Base-by-base conservation (phyloP, 2,113 vertebrate genomes). In the Centropus unirufus region DNA sequence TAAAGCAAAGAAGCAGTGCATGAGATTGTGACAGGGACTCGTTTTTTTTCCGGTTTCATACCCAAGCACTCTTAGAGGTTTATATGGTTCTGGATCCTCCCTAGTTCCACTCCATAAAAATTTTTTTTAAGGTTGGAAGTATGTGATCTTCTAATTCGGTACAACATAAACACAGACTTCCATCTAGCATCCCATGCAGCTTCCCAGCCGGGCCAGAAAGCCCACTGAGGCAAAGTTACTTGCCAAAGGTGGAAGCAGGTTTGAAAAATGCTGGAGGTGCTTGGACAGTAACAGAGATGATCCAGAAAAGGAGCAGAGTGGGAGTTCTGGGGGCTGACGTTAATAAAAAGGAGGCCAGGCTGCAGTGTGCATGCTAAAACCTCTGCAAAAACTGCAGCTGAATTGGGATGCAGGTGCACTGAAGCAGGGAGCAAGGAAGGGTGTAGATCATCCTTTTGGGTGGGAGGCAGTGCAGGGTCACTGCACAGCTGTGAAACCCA, bases 401-500 rank as follows among this genome's bases (percentile, higher is more conserved):
- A 54, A 6, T 7, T 23, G 72, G 32, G 46, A 66, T 46, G 68
- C 76, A 89, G 52, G 55, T 89, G 79, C 82, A 72, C 23, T 24
- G 73, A 34, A 70, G 24, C 52, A 69, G 62, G 52, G 80, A 73
- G 72, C 15, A 74, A 66, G 19, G 17, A 57, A 80, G 30, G 7
- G 32, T 51, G 47, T 54, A 84, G 58, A 75, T 61, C 30, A 27
- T 40, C 9, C 13, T 82, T 72, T 79, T 24, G 61, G n/a, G 78
- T 86, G 55, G 57, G 68, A 87, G 75, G 69, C 69, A 89, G 69
- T 47, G 36, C 39, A 16, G 32, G 24, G 44, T 79, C 74, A 63
- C 39, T 68, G 78, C 59, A 27, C 92, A 92, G 78, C 75, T 92
- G 82, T 84, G 79, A 78, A 92, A 94, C 55, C 32, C 66, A 88